These are phyloP conservation scores for Magallana angulata DNA, from an alignment of 1,140 invertebrate genomes.

Conservation along the genomic window DNA sequence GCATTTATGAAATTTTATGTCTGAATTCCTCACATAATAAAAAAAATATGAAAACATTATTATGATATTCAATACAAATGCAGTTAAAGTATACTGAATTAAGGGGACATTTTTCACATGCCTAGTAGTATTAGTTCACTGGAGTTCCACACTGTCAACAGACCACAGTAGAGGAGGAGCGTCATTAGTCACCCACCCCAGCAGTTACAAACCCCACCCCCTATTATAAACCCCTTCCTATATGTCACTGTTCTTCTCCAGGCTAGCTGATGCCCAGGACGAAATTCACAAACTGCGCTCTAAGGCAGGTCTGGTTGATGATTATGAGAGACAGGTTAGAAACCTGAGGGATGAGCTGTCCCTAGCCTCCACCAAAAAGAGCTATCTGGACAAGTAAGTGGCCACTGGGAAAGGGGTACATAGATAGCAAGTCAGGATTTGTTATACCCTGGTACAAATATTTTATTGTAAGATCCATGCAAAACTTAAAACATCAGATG, in stretches of 20 bases:
- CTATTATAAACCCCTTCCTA: not conserved
- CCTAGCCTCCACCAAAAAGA: constrained; percentile 69
- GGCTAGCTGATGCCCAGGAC: constrained; percentile 74
- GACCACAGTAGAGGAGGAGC: constrained; percentile 7
- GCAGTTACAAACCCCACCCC: not conserved
- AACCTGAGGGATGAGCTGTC: constrained; percentile 76
- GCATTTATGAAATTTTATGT: too few species aligned
- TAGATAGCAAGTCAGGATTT: too few species aligned
- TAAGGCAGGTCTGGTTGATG: constrained; percentile 73
- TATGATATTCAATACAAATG: too few species aligned
- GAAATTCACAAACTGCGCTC: constrained; percentile 72
- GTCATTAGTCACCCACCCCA: not conserved
- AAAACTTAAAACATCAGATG: too few species aligned
- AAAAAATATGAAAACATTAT: too few species aligned
- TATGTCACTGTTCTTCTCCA: constrained; percentile 57
- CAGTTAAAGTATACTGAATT: not conserved
- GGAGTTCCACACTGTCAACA: not conserved
- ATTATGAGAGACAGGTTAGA: constrained; percentile 76
- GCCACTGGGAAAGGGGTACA: not conserved
- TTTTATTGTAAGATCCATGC: too few species aligned
- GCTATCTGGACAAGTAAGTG: constrained; percentile 65
- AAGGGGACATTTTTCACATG: constrained; percentile 8
- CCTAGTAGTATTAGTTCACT: constrained; percentile 38
- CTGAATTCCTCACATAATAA: too few species aligned
- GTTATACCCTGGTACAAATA: too few species aligned